Base-by-base conservation (phyloP, 2,888 invertebrate genomes). In the Apoderus coryli region DNA sequence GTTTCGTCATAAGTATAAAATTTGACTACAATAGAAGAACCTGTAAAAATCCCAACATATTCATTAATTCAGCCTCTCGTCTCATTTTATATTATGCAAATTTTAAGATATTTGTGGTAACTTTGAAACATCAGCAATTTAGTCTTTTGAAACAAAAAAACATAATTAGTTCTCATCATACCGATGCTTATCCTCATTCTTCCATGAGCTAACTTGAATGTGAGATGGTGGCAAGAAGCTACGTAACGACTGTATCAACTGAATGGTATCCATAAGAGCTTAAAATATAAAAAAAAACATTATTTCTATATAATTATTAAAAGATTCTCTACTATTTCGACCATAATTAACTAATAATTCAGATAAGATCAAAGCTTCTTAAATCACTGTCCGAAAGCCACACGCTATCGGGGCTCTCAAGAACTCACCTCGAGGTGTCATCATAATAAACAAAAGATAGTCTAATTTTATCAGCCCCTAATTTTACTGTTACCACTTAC, bases 191-290 rank as follows among this genome's bases (percentile, higher is more conserved):
- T 81, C 80, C 56, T 85, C 84, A 52, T 81, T 85, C 58, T 85
- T 85, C 85, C 85, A 85, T 35, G 84, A 84, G 40, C 80, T 82
- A 32, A 85, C 82, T 49, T 82, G 82, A 51, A 85, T 85, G 54
- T 84, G 85, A 4, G 85, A 84, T 14, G 84, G 84, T 34, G 85
- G 85, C 52, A 85, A 59, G 50, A 81, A 84, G 54, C 81, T 84
- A 31, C 85, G 69, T 42, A 85, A 62, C 6, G 82, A 82, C 54
- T 85, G 85, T 34, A 85, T 82, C 51, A 85, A 60, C 56, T 85
- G 84, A 51, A 85, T 82, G 23, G 84, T 85, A 52, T 85, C 85
- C 63, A 85, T 69, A 35, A 85, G 62, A 47, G 84, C 85, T 80
- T 58, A n/a, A 59, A 60, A 28, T 29, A 38, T 34, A 27, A 27